These are phyloP conservation scores for Cosmia pyralina DNA, from an alignment of 2,888 invertebrate species.

Conservation along the genomic window DNA sequence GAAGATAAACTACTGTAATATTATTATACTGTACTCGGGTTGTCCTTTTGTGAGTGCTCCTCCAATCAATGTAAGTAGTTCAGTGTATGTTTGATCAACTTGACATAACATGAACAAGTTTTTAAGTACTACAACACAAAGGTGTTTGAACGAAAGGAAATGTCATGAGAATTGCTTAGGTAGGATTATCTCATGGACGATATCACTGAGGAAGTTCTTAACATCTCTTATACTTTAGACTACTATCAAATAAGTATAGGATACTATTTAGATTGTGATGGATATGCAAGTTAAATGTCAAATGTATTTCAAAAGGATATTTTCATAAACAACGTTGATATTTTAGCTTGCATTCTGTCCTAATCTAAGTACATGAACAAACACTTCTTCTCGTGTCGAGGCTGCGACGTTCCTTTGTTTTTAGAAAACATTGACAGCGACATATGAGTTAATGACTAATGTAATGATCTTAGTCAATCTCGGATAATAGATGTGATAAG, in stretches of 20 bases:
- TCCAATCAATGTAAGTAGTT: conserved; percentile 47
- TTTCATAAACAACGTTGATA: conserved; percentile 1
- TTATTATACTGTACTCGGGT: neutral
- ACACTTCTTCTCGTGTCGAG: neutral
- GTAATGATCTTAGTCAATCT: neutral
- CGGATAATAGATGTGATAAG: neutral
- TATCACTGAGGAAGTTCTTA: neutral
- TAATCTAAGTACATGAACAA: conserved; percentile 3
- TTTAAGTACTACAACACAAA: conserved; percentile 3
- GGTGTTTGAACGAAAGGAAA: neutral
- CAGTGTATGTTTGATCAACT: conserved; percentile 33
- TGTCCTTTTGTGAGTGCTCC: conserved; percentile 39
- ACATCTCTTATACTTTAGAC: neutral
- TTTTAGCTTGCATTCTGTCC: conserved; percentile 27
- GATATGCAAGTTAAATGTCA: conserved; percentile 24
- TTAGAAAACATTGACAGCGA: neutral
- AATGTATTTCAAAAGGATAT: conserved; percentile 2
- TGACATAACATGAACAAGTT: conserved; percentile 21
- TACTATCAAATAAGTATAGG: neutral
- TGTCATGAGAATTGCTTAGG: neutral
- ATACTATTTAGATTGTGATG: neutral
- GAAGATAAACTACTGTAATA: too few species aligned
- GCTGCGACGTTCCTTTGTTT: conserved; percentile 4
- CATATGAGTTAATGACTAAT: neutral
- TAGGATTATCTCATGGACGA: neutral